Conservation (phyloP, 2,888 invertebrate genomes). For the Chloroclysta siterata region DNA sequence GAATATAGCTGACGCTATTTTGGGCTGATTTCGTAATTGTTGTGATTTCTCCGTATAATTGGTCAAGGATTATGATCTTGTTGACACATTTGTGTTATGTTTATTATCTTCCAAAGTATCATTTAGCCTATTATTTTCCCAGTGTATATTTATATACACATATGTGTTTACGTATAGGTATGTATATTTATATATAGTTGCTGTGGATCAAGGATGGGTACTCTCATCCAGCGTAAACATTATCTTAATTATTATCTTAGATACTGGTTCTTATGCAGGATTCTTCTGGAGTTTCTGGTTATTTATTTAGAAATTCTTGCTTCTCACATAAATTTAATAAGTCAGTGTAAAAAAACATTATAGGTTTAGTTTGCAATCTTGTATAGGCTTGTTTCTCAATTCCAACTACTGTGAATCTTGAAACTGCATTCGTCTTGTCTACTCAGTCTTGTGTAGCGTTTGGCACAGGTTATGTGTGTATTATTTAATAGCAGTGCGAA, state of each 20-base stretch:
- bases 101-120: conserved; percentile 6
- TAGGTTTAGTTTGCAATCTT: conserved; percentile 42
- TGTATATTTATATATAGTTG: neutral
- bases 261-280: neutral
- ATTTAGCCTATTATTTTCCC: neutral
- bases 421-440: conserved; percentile 20
- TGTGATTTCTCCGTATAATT: conserved; percentile 32
- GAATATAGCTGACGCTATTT: conserved; percentile 38
- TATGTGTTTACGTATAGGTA: neutral
- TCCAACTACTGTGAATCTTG: conserved; percentile 29
- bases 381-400: conserved; percentile 25
- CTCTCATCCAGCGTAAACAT: neutral
- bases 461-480: conserved; percentile 44
- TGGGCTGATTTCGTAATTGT: conserved; percentile 35
- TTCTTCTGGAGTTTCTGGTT: neutral
- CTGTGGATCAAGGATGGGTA: neutral
- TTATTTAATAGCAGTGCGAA: conserved; percentile 43
- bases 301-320: no score
- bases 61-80: conserved; percentile 29
- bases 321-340: conserved; percentile 16
- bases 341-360: conserved; percentile 17
- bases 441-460: conserved; percentile 30
- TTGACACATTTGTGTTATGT: conserved; percentile 12
- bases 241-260: neutral
- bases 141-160: neutral